Percentiles rank a stretch among this genome's conserved stretches.
phyloP scores from a whole-genome alignment of 1,140 invertebrate genomes.

The Anastatus disparis region DNA sequence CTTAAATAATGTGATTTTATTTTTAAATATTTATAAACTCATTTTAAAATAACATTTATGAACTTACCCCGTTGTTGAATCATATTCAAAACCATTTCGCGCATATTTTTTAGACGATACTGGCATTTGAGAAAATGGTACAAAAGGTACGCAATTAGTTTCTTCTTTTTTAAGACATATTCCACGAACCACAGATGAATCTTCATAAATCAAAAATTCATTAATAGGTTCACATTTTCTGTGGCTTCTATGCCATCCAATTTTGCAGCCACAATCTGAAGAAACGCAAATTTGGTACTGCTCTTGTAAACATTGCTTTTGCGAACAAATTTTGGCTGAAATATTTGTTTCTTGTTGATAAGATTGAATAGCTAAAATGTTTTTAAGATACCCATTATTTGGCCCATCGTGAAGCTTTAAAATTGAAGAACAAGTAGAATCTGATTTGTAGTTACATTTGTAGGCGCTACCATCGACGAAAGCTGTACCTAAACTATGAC shows the following conservation, averaged over 20 bases:
- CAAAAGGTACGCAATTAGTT: background rate
- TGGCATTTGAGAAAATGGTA: background rate
- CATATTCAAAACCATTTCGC: constrained; percentile 20
- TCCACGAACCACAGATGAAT: background rate
- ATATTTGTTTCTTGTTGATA: too few relatives aligned
- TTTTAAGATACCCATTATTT: too few relatives aligned
- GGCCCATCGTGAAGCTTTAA: background rate
- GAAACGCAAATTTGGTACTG: background rate
- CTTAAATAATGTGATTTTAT: too few relatives aligned
- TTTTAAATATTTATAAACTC: too few relatives aligned
- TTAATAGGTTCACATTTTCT: background rate
- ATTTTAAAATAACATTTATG: too few relatives aligned
- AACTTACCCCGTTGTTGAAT: constrained; percentile 9
- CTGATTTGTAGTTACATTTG: background rate
- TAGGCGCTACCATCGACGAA: constrained; percentile 23
- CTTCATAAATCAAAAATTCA: constrained; percentile 16
- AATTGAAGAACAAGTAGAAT: background rate
- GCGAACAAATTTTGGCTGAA: too few relatives aligned
- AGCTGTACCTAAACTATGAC: background rate
- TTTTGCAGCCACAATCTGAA: background rate
- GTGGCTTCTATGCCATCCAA: background rate
- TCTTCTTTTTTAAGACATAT: background rate
- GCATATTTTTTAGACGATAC: background rate
- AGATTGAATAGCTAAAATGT: too few relatives aligned
- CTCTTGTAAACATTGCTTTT: background rate